Conservation (phyloP, 2,888 invertebrate species). For the Drosophila parthenogenetica region DNA sequence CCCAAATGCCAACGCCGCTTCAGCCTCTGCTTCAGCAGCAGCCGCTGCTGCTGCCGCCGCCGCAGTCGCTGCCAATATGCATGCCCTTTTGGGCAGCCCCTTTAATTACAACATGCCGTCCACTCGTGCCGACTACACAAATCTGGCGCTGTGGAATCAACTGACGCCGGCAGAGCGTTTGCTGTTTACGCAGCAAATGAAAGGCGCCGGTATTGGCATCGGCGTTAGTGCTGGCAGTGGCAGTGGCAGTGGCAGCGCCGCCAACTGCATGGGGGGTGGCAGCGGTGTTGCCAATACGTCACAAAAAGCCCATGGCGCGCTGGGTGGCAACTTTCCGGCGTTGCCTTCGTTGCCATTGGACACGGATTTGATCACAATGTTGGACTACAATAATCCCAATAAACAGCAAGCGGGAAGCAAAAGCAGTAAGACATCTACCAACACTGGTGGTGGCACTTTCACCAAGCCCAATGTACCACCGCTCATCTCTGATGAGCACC, state of each 20-base stretch:
- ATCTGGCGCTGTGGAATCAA: slow-evolving; percentile 83
- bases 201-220: slow-evolving; percentile 46
- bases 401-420: slow-evolving; percentile 43
- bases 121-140: slow-evolving; percentile 77
- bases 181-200: slow-evolving; percentile 80
- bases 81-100: slow-evolving; percentile 61
- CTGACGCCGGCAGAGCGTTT: slow-evolving; percentile 77
- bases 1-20: slow-evolving; percentile 19
- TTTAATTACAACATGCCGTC: slow-evolving; percentile 80
- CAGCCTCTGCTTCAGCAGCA: slow-evolving; percentile 53
- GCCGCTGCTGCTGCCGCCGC: slow-evolving; percentile 59
- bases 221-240: not conserved
- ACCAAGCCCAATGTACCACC: slow-evolving; percentile 71
- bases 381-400: slow-evolving; percentile 81
- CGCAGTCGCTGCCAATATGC: slow-evolving; percentile 62
- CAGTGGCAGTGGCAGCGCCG: slow-evolving; percentile 6
- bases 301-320: slow-evolving; percentile 22
- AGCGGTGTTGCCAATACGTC: slow-evolving; percentile 19
- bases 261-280: slow-evolving; percentile 14
- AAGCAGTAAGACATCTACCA: slow-evolving; percentile 5
- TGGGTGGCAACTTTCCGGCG: slow-evolving; percentile 61
- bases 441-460: slow-evolving; percentile 51
- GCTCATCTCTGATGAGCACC: slow-evolving; percentile 52
- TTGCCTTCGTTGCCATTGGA: slow-evolving; percentile 80
- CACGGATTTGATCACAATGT: slow-evolving; percentile 81